Evolutionary conservation across 2,888 invertebrate genomes (phyloP).

Genomic region (Luffia ferchaultella): DNA sequence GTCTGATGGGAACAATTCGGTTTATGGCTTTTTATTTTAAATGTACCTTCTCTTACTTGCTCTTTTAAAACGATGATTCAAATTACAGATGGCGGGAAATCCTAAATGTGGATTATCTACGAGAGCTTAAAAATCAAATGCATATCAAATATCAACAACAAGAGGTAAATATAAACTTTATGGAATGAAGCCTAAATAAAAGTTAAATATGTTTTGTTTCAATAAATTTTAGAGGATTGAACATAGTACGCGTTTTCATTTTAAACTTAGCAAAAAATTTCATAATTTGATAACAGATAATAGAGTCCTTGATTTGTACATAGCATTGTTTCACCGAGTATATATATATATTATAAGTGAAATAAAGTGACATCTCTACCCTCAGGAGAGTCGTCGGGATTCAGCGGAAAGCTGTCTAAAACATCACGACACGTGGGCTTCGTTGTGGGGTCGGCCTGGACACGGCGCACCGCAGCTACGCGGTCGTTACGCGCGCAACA

Average conservation of each 20-base stretch:
- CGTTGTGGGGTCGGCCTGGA: constrained; percentile 83
- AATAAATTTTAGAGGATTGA: too few species aligned
- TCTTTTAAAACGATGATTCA: too few species aligned
- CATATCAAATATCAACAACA: constrained; percentile 40
- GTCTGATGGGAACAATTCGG: not conserved
- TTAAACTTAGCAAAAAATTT: too few species aligned
- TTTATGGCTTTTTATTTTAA: not conserved
- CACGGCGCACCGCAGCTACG: constrained; percentile 61
- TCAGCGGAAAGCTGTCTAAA: constrained; percentile 72
- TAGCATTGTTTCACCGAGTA: too few species aligned
- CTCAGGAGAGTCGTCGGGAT: constrained; percentile 64
- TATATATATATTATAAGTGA: too few species aligned
- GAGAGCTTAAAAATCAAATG: constrained; percentile 49
- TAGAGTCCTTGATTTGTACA: too few species aligned
- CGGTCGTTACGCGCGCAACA: constrained; percentile 52
- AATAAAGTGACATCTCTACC: too few species aligned
- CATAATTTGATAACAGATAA: too few species aligned
- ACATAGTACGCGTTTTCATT: too few species aligned
- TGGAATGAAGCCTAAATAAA: too few species aligned
- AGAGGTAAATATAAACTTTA: constrained; percentile 31
- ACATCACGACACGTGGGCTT: constrained; percentile 80
- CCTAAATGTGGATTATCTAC: constrained; percentile 42
- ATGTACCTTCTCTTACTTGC: too few species aligned
- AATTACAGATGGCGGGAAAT: constrained; percentile 50
- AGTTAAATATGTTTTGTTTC: too few species aligned